These are phyloP conservation scores for Malacoraja senta DNA, from an alignment of 2,797 vertebrate species.

Conservation along the genomic window DNA sequence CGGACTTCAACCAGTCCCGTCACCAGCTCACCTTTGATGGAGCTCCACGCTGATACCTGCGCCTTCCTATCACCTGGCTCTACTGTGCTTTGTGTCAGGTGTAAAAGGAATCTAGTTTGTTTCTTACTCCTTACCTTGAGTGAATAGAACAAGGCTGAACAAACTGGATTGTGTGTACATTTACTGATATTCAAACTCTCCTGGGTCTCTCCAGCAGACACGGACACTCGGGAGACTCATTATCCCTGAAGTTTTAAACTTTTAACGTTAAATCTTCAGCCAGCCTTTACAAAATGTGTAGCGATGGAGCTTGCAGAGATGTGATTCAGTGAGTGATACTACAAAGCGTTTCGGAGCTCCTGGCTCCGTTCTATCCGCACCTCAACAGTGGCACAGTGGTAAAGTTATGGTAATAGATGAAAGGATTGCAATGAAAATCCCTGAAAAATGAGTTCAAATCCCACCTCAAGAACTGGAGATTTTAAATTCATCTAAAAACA, in stretches of 20 bases:
- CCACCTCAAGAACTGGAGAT: too few species aligned
- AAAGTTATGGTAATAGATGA: too few species aligned
- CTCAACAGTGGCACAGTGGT: background rate
- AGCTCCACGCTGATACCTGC: background rate
- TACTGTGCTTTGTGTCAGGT: background rate
- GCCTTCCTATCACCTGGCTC: background rate
- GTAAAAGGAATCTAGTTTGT: background rate
- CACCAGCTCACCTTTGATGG: background rate
- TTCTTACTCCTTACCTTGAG: background rate
- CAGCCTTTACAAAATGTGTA: background rate
- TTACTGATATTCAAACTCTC: background rate
- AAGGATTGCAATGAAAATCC: too few species aligned
- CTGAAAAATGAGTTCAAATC: too few species aligned
- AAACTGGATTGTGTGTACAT: background rate
- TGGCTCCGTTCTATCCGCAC: background rate
- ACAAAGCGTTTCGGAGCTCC: background rate
- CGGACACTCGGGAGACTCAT: background rate
- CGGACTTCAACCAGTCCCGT: background rate
- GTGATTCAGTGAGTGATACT: background rate
- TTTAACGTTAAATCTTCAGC: background rate
- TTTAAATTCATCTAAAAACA: too few species aligned
- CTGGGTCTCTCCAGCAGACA: background rate
- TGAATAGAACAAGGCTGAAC: conserved; percentile 6
- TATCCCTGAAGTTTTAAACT: background rate
- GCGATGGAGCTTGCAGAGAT: background rate